Base-by-base conservation (phyloP, 1,140 invertebrate species). In the Sogatella furcifera region DNA sequence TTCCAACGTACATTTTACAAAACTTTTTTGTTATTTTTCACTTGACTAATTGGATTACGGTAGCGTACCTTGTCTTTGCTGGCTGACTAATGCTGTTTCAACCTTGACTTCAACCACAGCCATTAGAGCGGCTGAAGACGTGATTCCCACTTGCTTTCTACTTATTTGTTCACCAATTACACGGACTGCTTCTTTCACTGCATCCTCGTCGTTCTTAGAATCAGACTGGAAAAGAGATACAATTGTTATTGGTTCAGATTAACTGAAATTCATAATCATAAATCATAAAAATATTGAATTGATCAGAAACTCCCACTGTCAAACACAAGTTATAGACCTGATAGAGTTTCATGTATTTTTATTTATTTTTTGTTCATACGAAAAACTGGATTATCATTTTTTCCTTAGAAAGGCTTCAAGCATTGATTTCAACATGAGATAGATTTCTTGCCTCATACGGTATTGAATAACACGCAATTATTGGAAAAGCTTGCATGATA, bases 61-160 rank as follows among this genome's bases (percentile, higher is more conserved):
- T 19, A 42, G 59, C 2, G 52, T 76, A 70, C 72, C 74, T 69
- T 74, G 69, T 68, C 75, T 71, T 67, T 80, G 73, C 65, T 81
- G 79, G 31, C 79, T 82, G 31, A 85, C 72, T 17, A 84, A 68
- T 1, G 83, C 81, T 8, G 84, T 86, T 72, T 88, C 84, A 11
- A 88, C 82, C 72, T 89, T 86, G 17, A 90, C 88, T 73, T 90
- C 88, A 1, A 89, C 74, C 14, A 90, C 85, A 14, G 88, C 86
- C 43, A 82, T 80, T n/a, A 90, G 74, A 15, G 83, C 80, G 11
- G 34, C 34, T 38, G 34, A 38, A 10, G 82, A 78, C 31, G 83
- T 72, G 59, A 81, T 78, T 2, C 77, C 67, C 77, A 76, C 69
- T 83, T 66, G 76, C 80, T 69, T 78, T 38, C 85, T 76, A 60